Evolutionary conservation across 2,888 invertebrate genomes (phyloP), one percentile per base, ranked within the genome.

Genomic region (Phrixothrix hirtus): DNA sequence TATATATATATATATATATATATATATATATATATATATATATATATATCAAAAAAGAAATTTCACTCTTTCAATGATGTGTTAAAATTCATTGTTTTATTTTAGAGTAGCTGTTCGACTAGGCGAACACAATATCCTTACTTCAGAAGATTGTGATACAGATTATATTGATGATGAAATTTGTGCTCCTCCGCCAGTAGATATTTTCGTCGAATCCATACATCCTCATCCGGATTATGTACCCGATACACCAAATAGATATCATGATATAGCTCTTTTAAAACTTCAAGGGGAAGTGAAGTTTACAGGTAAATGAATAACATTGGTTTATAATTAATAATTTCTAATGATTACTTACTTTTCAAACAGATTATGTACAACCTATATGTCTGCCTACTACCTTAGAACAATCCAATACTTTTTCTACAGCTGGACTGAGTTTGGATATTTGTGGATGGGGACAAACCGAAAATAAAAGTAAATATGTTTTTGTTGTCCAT

Each of bases 61-160:
- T n/a, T n/a, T n/a, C n/a, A n/a, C n/a, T n/a, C n/a, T n/a, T n/a
- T n/a, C n/a, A n/a, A n/a, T n/a, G n/a, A n/a, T n/a, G n/a, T n/a
- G n/a, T 21, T 16, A 3, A 9, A 26, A 12, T 5, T 27, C 14
- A 12, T 15, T 14, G 55, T 35, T 29, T 56, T 59, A 51, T 68
- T 71, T n/a, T 62, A 83, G 82, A 49, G 73, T 76, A 55, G 75
- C 77, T 29, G 79, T 82, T 1, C 79, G 86, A 7, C 72, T 87
- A 27, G 87, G 87, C 1, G 87, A 87, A 72, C 85, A 84, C 62
- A 83, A 87, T 64, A 80, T 78, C 0, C 79, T 81, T 58, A 80
- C 78, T 1, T 79, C 81, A 26, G 73, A 78, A 0, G 87, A 87
- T 64, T 87, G 87, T 68, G 73, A 80, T 12, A 70, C 38, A 1